These are phyloP conservation scores for Drosophila mojavensis DNA, from an alignment of 1,140 invertebrate species.

Conservation along the genomic window DNA sequence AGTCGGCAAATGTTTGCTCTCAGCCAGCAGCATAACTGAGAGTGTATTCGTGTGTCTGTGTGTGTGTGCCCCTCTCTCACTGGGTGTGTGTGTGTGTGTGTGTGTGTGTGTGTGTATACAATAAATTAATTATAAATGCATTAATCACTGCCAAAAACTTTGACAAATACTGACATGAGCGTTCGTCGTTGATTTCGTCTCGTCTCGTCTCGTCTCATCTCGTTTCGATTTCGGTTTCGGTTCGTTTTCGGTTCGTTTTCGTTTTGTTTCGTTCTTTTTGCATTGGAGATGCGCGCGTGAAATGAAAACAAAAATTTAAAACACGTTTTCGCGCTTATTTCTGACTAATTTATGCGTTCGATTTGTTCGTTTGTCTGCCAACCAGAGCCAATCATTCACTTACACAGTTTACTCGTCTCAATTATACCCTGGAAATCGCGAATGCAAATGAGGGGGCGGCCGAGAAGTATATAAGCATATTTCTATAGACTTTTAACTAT, in stretches of 20 bases:
- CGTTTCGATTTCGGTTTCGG: not conserved
- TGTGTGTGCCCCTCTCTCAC: constrained; percentile 4
- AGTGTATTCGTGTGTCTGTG: not conserved
- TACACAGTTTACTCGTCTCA: constrained; percentile 56
- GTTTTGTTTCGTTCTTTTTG: constrained; percentile 32
- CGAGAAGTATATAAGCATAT: not conserved
- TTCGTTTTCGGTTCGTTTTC: constrained; percentile 23
- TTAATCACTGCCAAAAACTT: constrained; percentile 81
- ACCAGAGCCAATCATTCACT: constrained; percentile 49
- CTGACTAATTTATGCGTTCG: constrained; percentile 80
- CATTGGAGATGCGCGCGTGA: constrained; percentile 44
- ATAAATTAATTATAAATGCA: constrained; percentile 83
- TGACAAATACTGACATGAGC: constrained; percentile 82
- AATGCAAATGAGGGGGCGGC: not conserved
- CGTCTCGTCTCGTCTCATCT: constrained; percentile 34
- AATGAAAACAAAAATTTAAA: constrained; percentile 80
- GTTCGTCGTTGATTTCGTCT: constrained; percentile 56
- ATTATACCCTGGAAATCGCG: constrained; percentile 37
- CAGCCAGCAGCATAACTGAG: constrained; percentile 7
- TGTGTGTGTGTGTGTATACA: constrained; percentile 51
- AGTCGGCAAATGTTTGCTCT: constrained; percentile 28
- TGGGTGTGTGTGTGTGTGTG: not conserved
- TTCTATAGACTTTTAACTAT: too few species aligned
- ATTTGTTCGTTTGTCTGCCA: constrained; percentile 58
- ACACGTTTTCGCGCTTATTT: constrained; percentile 82